phyloP scores from a whole-genome alignment of 2,113 vertebrate genomes.

The Albula glossodonta region DNA sequence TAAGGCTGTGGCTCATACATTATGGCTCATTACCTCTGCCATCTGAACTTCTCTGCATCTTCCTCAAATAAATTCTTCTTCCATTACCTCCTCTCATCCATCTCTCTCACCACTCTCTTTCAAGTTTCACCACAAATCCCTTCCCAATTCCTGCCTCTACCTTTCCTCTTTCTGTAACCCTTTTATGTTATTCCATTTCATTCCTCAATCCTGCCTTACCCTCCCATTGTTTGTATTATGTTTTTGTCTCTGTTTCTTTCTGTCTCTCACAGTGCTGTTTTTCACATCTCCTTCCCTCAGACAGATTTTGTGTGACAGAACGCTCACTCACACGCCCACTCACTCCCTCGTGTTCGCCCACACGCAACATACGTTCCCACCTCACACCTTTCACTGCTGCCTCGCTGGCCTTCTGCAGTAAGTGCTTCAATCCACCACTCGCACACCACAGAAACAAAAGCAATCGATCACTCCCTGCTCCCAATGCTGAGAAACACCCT shows the following conservation, averaged over 20 bases:
- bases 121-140: too few relatives aligned
- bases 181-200: background rate
- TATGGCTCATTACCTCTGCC: background rate
- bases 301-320: background rate
- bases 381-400: background rate
- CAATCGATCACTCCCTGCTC: background rate
- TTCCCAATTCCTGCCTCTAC: background rate
- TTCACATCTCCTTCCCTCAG: background rate
- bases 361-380: background rate
- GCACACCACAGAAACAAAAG: background rate
- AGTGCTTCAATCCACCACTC: background rate
- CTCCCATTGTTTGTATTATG: background rate
- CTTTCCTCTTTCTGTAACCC: background rate
- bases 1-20: background rate
- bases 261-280: background rate
- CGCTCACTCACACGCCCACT: background rate
- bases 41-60: background rate
- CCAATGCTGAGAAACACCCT: too few relatives aligned
- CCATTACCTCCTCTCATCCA: background rate
- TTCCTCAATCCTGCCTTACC: background rate
- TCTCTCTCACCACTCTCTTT: background rate
- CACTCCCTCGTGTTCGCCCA: background rate
- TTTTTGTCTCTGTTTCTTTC: background rate
- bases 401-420: background rate
- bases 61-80: background rate